A percentile compares a stretch with the other conserved stretches of the same genome.
These are phyloP conservation scores for Portunus trituberculatus DNA, from an alignment of 1,140 invertebrate genomes.

Conservation along the genomic window DNA sequence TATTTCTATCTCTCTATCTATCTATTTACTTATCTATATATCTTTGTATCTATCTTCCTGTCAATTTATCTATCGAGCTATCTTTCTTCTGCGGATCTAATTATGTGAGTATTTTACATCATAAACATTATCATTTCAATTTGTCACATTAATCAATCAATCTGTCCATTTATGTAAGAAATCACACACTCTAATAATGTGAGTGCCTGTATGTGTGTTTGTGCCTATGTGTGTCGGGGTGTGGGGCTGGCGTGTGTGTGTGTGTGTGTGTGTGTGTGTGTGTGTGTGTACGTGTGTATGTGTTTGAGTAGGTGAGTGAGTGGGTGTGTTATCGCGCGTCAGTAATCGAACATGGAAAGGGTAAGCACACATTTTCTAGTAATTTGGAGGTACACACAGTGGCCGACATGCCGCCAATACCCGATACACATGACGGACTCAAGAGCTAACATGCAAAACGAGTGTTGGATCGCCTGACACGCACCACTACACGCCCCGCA, in stretches of 20 bases:
- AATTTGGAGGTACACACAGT: not conserved
- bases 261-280: conserved; percentile 20
- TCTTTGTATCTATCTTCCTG: no score
- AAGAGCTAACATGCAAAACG: not conserved
- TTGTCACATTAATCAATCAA: no score
- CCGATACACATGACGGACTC: not conserved
- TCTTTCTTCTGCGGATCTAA: no score
- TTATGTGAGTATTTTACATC: no score
- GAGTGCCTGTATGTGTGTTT: no score
- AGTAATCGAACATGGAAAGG: not conserved
- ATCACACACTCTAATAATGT: no score
- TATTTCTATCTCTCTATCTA: no score
- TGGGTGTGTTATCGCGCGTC: not conserved
- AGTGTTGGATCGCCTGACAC: not conserved
- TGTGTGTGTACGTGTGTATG: conserved; percentile 1
- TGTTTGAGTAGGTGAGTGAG: not conserved
- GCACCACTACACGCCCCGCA: not conserved
- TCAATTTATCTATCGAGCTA: no score
- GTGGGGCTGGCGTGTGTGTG: not conserved
- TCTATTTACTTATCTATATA: no score
- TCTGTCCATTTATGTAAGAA: no score
- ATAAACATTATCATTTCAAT: no score
- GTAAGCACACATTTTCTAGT: not conserved
- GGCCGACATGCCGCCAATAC: not conserved
- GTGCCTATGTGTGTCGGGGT: no score